Percentiles rank a stretch among this genome's conserved stretches.
phyloP scores from a whole-genome alignment of 2,888 invertebrate genomes.

The Drosophila parthenogenetica region DNA sequence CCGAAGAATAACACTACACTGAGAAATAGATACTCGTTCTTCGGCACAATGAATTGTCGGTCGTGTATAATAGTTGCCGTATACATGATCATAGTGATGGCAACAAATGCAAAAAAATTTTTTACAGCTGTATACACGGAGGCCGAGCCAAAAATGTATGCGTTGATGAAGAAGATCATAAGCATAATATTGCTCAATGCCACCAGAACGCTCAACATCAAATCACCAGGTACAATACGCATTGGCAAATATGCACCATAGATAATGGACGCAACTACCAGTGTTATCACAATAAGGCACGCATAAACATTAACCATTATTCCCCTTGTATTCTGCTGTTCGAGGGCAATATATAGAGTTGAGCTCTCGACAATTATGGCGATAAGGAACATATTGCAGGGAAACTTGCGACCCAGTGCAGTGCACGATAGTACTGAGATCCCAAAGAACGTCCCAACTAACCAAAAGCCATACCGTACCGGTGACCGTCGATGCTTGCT shows the following conservation, averaged over 20 bases:
- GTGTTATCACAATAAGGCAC: slow-evolving; percentile 46
- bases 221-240: slow-evolving; percentile 63
- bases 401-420: slow-evolving; percentile 51
- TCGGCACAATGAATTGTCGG: slow-evolving; percentile 65
- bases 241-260: slow-evolving; percentile 73
- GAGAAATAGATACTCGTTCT: slow-evolving; percentile 61
- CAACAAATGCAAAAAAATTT: slow-evolving; percentile 60
- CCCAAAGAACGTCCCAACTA: slow-evolving; percentile 57
- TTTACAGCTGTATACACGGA: slow-evolving; percentile 32
- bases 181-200: slow-evolving; percentile 58
- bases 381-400: slow-evolving; percentile 46
- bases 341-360: slow-evolving; percentile 62
- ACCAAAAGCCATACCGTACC: slow-evolving; percentile 62
- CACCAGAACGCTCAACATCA: slow-evolving; percentile 60
- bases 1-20: slow-evolving; percentile 61
- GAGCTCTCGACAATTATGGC: slow-evolving; percentile 60
- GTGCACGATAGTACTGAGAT: slow-evolving; percentile 61
- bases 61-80: slow-evolving; percentile 71
- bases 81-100: slow-evolving; percentile 62
- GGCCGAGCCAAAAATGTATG: slow-evolving; percentile 6
- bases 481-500: slow-evolving; percentile 6
- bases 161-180: slow-evolving; percentile 55
- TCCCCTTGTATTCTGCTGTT: slow-evolving; percentile 49
- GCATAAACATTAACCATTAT: slow-evolving; percentile 57
- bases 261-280: slow-evolving; percentile 50